phyloP scores from a whole-genome alignment of 2,797 vertebrate species.

The Gephyroberyx darwinii region DNA sequence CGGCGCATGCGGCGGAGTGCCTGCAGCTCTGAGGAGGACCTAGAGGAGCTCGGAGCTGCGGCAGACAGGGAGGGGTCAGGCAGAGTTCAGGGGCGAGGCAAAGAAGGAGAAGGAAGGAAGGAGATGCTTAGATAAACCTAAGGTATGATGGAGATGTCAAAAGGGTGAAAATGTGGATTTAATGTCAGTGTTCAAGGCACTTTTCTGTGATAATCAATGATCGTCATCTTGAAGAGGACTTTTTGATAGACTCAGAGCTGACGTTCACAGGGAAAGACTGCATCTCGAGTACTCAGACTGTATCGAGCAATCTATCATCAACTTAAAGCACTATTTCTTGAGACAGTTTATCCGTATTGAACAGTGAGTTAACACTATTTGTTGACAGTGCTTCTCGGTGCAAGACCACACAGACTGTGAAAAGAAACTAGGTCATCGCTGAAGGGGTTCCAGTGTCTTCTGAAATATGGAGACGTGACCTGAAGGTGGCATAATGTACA shows the following conservation, averaged over 20 bases:
- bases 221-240: slow-evolving; percentile 28
- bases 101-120: slow-evolving; percentile 34
- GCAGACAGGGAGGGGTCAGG: background rate
- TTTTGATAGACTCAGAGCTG: slow-evolving; percentile 13
- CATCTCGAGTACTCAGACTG: slow-evolving; percentile 24
- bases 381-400: background rate
- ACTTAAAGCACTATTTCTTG: slow-evolving; percentile 28
- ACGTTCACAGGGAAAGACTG: slow-evolving; percentile 2
- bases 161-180: background rate
- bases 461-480: slow-evolving; percentile 2
- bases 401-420: background rate
- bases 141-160: background rate
- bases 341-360: slow-evolving; percentile 5
- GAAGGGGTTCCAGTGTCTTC: slow-evolving; percentile 6
- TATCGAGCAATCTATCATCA: slow-evolving; percentile 22
- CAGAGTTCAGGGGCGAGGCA: background rate
- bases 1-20: slow-evolving; percentile 46
- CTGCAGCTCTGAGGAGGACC: slow-evolving; percentile 77
- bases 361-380: slow-evolving; percentile 16
- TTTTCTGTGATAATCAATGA: slow-evolving; percentile 16
- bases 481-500: slow-evolving; percentile 15
- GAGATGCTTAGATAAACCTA: slow-evolving; percentile 35
- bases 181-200: slow-evolving; percentile 3
- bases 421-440: background rate
- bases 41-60: slow-evolving; percentile 47